Conservation (phyloP, 2,888 invertebrate genomes). For the Sussaba pulchella region DNA sequence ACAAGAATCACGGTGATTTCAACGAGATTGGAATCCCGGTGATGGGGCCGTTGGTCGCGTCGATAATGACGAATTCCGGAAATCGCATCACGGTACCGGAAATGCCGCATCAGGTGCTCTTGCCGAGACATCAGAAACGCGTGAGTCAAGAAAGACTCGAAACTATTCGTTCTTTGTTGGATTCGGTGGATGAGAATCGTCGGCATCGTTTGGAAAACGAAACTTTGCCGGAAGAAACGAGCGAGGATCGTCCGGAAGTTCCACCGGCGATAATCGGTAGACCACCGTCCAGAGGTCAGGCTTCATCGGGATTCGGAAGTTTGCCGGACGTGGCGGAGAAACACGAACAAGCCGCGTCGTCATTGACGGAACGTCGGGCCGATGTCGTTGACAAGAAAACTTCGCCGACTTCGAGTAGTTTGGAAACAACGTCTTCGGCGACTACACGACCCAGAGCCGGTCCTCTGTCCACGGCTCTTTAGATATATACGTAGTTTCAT, state of each 20-base stretch:
- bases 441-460: constrained; percentile 60
- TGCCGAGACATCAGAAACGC: constrained; percentile 64
- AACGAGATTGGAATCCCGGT: constrained; percentile 82
- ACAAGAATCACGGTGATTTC: constrained; percentile 75
- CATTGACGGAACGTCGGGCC: constrained; percentile 49
- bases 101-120: constrained; percentile 46
- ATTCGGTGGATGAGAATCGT: constrained; percentile 62
- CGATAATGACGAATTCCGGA: constrained; percentile 45
- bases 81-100: constrained; percentile 3
- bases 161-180: constrained; percentile 66
- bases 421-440: constrained; percentile 69
- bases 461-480: constrained; percentile 77
- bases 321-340: constrained; percentile 73
- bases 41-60: constrained; percentile 62
- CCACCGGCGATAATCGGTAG: constrained; percentile 66
- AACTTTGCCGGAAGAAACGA: constrained; percentile 50
- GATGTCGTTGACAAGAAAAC: constrained; percentile 64
- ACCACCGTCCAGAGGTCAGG: constrained; percentile 75
- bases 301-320: constrained; percentile 79
- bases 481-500: constrained; percentile 42
- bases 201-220: constrained; percentile 65
- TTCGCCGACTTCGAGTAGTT: constrained; percentile 67
- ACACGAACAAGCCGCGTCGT: constrained; percentile 45
- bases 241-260: constrained; percentile 57
- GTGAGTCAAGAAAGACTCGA: constrained; percentile 67